These are phyloP conservation scores for Reinhardtius hippoglossoides DNA, from an alignment of 2,113 vertebrate species.

Conservation along the genomic window DNA sequence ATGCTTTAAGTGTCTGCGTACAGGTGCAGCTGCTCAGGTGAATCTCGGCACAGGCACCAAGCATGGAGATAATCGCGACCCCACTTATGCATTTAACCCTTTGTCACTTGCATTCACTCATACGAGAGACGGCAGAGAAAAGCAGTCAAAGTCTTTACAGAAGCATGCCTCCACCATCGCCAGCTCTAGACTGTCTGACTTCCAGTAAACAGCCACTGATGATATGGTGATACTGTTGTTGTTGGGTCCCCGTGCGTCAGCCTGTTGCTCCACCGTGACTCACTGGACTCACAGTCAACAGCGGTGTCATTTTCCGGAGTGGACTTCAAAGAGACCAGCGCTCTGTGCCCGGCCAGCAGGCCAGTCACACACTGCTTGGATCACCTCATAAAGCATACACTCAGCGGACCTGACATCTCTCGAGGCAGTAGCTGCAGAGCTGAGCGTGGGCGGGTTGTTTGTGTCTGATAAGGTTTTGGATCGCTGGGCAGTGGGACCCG, in stretches of 20 bases:
- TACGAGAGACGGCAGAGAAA: background rate
- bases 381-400: constrained; percentile 67
- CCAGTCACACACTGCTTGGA: constrained; percentile 59
- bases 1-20: constrained; percentile 27
- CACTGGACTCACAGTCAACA: constrained; percentile 52
- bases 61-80: constrained; percentile 38
- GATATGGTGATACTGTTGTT: constrained; percentile 39
- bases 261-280: constrained; percentile 53
- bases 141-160: constrained; percentile 23
- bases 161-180: background rate
- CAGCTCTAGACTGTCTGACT: background rate
- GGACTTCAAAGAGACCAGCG: constrained; percentile 58
- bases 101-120: constrained; percentile 23
- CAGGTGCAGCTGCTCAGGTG: constrained; percentile 61
- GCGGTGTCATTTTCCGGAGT: constrained; percentile 47
- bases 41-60: constrained; percentile 36
- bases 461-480: constrained; percentile 74
- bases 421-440: constrained; percentile 59
- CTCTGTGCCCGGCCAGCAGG: constrained; percentile 44
- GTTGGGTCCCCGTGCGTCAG: background rate
- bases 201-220: constrained; percentile 36
- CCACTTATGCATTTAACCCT: constrained; percentile 38
- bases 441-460: constrained; percentile 72
- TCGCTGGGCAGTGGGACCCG: constrained; percentile 60
- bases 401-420: constrained; percentile 63